Percentiles rank a stretch among this genome's conserved stretches.
Conservation (phyloP, 1,140 invertebrate genomes). For the Acromyrmex echinatior region DNA sequence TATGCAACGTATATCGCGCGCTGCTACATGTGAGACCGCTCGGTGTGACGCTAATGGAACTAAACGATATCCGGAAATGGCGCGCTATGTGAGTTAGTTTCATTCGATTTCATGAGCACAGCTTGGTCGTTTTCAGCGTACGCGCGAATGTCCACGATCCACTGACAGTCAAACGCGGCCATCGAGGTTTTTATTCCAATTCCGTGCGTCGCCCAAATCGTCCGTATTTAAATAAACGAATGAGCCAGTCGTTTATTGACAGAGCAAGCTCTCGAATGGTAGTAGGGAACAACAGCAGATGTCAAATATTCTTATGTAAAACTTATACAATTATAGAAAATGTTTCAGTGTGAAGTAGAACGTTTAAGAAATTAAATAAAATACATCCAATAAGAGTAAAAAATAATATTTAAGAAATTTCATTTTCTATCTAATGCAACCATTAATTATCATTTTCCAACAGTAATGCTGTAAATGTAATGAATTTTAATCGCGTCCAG, state of each 20-base stretch:
- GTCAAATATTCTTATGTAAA: background rate
- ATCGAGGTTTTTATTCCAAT: constrained; percentile 44
- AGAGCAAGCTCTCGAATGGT: background rate
- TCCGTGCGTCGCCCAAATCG: constrained; percentile 21
- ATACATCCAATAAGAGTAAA: background rate
- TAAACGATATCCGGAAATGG: constrained; percentile 76
- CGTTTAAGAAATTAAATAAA: background rate
- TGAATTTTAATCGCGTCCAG: too few relatives aligned
- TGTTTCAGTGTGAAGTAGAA: background rate
- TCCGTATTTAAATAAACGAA: constrained; percentile 36
- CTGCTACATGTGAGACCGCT: constrained; percentile 58
- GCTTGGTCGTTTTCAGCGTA: constrained; percentile 47
- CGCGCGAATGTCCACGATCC: constrained; percentile 21
- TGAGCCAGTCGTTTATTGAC: constrained; percentile 11
- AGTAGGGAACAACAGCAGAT: background rate
- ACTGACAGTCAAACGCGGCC: background rate
- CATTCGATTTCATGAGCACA: constrained; percentile 80
- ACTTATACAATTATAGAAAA: background rate
- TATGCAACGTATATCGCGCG: constrained; percentile 5
- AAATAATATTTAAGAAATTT: background rate
- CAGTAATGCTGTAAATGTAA: background rate
- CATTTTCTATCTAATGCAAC: background rate
- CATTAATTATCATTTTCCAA: constrained; percentile 8
- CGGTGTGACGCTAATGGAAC: constrained; percentile 76
- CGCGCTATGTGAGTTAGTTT: constrained; percentile 77